Conservation (phyloP, 2,797 vertebrate genomes). For the Dallia pectoralis region DNA sequence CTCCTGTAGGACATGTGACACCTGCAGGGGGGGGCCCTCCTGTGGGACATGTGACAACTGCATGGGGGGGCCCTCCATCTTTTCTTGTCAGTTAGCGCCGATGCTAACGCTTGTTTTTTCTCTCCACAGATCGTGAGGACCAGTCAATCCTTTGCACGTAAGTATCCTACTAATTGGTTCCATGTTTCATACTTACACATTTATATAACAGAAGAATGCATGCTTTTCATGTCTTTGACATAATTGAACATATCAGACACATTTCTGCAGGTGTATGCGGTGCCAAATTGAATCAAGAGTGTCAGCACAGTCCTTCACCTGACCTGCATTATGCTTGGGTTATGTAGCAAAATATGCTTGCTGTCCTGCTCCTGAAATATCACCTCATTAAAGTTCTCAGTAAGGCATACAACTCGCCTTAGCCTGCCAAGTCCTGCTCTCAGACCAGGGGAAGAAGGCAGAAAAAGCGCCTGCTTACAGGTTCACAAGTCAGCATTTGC, state of each 20-base stretch:
- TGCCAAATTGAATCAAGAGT: background rate
- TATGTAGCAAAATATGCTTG: background rate
- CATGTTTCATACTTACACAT: background rate
- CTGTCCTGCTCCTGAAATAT: background rate
- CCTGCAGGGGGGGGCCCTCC: background rate
- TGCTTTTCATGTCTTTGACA: background rate
- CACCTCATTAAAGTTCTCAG: background rate
- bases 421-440: background rate
- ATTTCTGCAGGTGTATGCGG: background rate
- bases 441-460: background rate
- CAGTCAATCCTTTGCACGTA: slow-evolving; percentile 80
- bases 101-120: slow-evolving; percentile 40
- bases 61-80: background rate
- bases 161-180: slow-evolving; percentile 45
- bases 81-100: background rate
- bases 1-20: too few species aligned
- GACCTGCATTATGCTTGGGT: background rate
- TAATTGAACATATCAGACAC: background rate
- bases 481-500: background rate
- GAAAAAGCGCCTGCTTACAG: background rate
- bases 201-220: background rate
- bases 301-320: background rate
- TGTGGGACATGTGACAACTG: too few species aligned
- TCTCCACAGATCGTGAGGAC: slow-evolving; percentile 73
- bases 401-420: background rate